Conservation (phyloP, 1,140 invertebrate genomes). For the Pogonus chalceus region DNA sequence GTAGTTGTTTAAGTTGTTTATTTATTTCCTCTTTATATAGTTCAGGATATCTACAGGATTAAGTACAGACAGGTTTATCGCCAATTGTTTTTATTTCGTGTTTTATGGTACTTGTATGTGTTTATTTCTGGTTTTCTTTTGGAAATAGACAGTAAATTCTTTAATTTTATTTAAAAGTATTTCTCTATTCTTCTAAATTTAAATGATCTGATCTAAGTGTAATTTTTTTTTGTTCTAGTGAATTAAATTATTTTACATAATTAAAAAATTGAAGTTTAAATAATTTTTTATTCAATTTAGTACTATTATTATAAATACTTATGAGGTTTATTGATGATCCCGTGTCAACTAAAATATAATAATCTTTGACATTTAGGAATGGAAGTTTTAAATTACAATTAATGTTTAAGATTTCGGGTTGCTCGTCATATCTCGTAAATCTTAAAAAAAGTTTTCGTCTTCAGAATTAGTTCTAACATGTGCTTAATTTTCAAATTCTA, state of each 20-base stretch:
- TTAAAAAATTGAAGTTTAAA: conserved; percentile 5
- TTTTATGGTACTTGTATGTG: conserved; percentile 17
- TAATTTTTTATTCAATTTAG: not conserved
- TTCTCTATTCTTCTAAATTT: conserved; percentile 20
- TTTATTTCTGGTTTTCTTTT: conserved; percentile 14
- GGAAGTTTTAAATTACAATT: not conserved
- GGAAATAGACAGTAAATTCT: conserved; percentile 12
- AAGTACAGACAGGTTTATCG: conserved; percentile 9
- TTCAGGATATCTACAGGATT: conserved; percentile 21
- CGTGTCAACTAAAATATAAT: not conserved
- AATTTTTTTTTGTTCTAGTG: not conserved
- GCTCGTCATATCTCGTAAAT: too few species aligned
- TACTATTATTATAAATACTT: not conserved
- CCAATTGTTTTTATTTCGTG: conserved; percentile 17
- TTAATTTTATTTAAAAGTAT: conserved; percentile 2
- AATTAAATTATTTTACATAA: conserved; percentile 15
- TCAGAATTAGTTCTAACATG: too few species aligned
- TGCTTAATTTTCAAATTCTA: too few species aligned
- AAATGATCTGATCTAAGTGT: conserved; percentile 16
- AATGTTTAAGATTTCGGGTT: not conserved
- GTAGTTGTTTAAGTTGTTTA: conserved; percentile 23
- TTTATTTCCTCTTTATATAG: conserved; percentile 22
- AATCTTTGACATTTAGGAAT: not conserved
- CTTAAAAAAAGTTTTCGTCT: too few species aligned
- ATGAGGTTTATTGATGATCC: not conserved